These are phyloP conservation scores for Microdon myrmicae DNA, from an alignment of 2,888 invertebrate species.

Conservation along the genomic window DNA sequence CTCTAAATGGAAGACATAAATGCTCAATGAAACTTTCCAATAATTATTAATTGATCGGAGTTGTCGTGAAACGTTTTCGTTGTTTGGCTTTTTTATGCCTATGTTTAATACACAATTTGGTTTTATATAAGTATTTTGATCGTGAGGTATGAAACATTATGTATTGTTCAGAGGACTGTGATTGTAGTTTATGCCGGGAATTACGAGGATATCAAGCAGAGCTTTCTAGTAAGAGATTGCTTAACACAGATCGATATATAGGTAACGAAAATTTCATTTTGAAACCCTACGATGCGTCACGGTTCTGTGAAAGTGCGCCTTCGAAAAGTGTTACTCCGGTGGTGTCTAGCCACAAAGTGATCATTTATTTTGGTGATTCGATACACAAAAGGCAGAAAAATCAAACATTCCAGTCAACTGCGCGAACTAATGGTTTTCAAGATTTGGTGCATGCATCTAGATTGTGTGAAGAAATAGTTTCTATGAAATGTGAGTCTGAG, in stretches of 20 bases:
- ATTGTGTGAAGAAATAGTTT: slow-evolving; percentile 53
- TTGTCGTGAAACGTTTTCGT: too few species aligned
- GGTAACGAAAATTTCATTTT: slow-evolving; percentile 68
- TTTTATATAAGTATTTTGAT: too few species aligned
- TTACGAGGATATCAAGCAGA: slow-evolving; percentile 72
- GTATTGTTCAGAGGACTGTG: slow-evolving; percentile 79
- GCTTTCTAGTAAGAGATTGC: slow-evolving; percentile 19
- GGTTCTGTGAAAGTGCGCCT: slow-evolving; percentile 1
- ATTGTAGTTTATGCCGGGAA: slow-evolving; percentile 80
- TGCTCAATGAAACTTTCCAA: too few species aligned
- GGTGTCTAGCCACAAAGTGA: slow-evolving; percentile 72
- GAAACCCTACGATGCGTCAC: slow-evolving; percentile 65
- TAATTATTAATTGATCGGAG: too few species aligned
- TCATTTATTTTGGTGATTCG: slow-evolving; percentile 79
- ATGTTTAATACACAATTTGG: neutral
- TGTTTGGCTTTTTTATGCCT: neutral
- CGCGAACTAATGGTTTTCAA: slow-evolving; percentile 14
- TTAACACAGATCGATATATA: slow-evolving; percentile 23
- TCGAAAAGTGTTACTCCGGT: neutral
- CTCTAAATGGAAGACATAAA: too few species aligned
- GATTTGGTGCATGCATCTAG: slow-evolving; percentile 52
- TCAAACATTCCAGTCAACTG: slow-evolving; percentile 32
- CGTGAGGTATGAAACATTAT: slow-evolving; percentile 62
- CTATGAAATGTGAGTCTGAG: slow-evolving; percentile 37
- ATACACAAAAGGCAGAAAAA: slow-evolving; percentile 62